A percentile compares a stretch with the other conserved stretches of the same genome.
Evolutionary conservation across 2,888 invertebrate genomes (phyloP).

Genomic region (Hydriomena furcata): DNA sequence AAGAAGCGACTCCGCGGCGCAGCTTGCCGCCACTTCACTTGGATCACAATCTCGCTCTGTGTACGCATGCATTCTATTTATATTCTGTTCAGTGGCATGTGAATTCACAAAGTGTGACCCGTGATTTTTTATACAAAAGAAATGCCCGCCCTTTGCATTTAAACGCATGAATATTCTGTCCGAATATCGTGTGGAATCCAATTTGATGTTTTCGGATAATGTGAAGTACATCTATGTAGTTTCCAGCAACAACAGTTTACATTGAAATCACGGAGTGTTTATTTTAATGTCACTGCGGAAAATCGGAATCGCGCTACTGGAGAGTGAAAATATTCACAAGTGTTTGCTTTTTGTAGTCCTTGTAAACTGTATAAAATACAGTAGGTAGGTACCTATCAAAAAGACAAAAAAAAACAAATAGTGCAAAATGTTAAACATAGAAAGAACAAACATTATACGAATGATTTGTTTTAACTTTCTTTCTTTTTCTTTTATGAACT

Average conservation of each 20-base stretch:
- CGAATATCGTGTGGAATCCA: neutral
- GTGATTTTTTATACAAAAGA: conserved; percentile 3
- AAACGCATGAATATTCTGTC: neutral
- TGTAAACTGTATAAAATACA: too few species aligned
- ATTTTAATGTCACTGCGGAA: conserved; percentile 1
- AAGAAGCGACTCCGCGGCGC: conserved; percentile 44
- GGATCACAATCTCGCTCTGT: conserved; percentile 72
- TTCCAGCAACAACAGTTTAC: conserved; percentile 1
- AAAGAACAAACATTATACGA: too few species aligned
- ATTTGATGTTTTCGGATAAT: conserved; percentile 4
- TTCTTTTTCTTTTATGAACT: neutral
- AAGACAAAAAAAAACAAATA: too few species aligned
- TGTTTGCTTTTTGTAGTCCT: neutral
- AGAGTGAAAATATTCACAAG: neutral
- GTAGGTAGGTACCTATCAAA: too few species aligned
- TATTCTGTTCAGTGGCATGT: conserved; percentile 4
- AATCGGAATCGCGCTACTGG: neutral
- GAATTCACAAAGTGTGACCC: conserved; percentile 4
- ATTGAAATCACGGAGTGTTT: conserved; percentile 6
- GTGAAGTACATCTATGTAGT: neutral
- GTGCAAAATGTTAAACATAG: too few species aligned
- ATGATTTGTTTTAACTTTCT: too few species aligned
- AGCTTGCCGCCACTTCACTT: conserved; percentile 43
- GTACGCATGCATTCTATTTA: conserved; percentile 52
- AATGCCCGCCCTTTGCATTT: neutral